Conservation (phyloP, 2,888 invertebrate species). For the Apodemia mormo region DNA sequence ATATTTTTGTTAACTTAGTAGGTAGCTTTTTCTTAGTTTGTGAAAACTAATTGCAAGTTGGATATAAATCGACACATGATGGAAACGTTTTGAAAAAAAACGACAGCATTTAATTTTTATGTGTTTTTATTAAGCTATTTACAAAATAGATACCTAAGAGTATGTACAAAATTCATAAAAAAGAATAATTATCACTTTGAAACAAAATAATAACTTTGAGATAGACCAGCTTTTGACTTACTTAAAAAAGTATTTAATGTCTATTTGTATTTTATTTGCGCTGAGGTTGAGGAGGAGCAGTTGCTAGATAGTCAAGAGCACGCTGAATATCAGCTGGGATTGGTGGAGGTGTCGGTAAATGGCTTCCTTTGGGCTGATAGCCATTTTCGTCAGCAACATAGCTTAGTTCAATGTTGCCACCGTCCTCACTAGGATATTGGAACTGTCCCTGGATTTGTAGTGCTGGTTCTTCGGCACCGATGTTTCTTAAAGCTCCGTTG, state of each 20-base stretch:
- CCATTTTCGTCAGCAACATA: slow-evolving; percentile 88
- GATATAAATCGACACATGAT: too few relatives aligned
- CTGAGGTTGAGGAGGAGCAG: slow-evolving; percentile 79
- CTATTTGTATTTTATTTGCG: slow-evolving; percentile 24
- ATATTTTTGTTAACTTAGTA: too few relatives aligned
- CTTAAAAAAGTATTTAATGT: slow-evolving; percentile 6
- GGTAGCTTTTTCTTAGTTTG: too few relatives aligned
- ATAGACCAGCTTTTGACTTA: slow-evolving; percentile 1
- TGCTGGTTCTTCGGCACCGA: slow-evolving; percentile 77
- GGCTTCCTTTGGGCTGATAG: slow-evolving; percentile 84
- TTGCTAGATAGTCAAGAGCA: slow-evolving; percentile 84
- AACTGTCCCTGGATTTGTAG: slow-evolving; percentile 83
- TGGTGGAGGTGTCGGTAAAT: slow-evolving; percentile 85
- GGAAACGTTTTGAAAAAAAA: too few relatives aligned
- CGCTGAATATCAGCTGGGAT: slow-evolving; percentile 86
- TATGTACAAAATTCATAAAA: slow-evolving; percentile 17
- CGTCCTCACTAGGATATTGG: slow-evolving; percentile 84
- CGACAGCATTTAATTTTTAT: too few relatives aligned
- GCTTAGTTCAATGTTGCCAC: slow-evolving; percentile 78
- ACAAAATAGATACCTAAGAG: neutral
- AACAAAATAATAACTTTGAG: slow-evolving; percentile 2
- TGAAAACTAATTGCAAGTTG: too few relatives aligned
- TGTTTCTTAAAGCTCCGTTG: slow-evolving; percentile 77
- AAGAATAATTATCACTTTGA: neutral
- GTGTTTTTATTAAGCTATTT: slow-evolving; percentile 3